Conservation (phyloP, 92 coral and sea anemone genomes). For the Diadumene lineata region DNA sequence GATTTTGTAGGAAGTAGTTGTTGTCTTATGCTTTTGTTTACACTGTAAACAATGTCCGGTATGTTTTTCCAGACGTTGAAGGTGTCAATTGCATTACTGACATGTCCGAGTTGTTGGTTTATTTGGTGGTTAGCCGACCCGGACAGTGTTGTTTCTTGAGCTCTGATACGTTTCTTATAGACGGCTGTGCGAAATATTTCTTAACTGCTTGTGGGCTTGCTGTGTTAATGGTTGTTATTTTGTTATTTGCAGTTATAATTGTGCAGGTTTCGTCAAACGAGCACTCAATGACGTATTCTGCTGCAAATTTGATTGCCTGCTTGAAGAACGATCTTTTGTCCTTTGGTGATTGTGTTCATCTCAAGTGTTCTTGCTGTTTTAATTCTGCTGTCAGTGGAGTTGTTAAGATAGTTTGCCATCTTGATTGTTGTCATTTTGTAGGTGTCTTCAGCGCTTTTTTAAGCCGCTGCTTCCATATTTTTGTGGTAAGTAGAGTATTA, state of each 20-base stretch:
- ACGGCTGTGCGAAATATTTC: background rate
- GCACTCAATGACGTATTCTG: slow-evolving; percentile 1
- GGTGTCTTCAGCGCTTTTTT: too few species aligned
- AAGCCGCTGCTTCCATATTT: slow-evolving; percentile 11
- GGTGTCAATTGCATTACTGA: background rate
- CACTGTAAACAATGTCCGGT: background rate
- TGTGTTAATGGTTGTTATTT: background rate
- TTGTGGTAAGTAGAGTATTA: slow-evolving; percentile 8
- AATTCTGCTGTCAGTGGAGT: slow-evolving; percentile 5
- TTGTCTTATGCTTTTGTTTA: background rate
- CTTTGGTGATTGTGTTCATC: background rate
- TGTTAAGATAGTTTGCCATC: slow-evolving; percentile 12
- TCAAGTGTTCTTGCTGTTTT: slow-evolving; percentile 2
- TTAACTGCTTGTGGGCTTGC: slow-evolving; percentile 16
- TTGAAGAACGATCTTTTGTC: slow-evolving; percentile 1
- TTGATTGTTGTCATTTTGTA: slow-evolving; percentile 6
- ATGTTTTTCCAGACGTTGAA: background rate
- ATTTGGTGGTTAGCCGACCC: background rate
- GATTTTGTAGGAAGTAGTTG: background rate
- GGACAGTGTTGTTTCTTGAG: slow-evolving; percentile 4
- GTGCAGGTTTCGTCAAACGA: background rate
- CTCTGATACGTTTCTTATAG: background rate
- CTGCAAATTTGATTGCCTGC: slow-evolving; percentile 10
- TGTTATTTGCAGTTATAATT: too few species aligned
- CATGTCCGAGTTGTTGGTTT: background rate